Percentiles rank a stretch among this genome's conserved stretches.
phyloP scores from a whole-genome alignment of 2,888 invertebrate species.

The Drosophila neotestacea region DNA sequence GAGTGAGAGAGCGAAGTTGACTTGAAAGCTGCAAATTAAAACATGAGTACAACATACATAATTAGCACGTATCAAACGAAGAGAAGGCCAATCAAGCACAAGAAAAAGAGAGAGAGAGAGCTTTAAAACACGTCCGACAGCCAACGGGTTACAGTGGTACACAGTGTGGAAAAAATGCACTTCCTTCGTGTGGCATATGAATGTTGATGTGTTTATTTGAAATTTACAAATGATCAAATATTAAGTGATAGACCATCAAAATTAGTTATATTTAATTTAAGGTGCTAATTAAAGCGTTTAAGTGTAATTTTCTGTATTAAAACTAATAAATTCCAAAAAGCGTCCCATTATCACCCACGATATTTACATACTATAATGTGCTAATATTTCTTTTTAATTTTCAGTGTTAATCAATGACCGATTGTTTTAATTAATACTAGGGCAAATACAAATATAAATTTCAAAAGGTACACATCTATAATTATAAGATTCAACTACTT shows the following conservation, averaged over 20 bases:
- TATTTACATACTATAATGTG: not conserved
- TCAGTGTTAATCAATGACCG: too few relatives aligned
- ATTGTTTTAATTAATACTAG: too few relatives aligned
- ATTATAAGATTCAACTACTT: too few relatives aligned
- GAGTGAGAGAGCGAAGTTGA: not conserved
- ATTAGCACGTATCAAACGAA: conserved; percentile 49
- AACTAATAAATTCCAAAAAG: not conserved
- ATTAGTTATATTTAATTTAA: too few relatives aligned
- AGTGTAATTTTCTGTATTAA: not conserved
- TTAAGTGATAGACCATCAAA: too few relatives aligned
- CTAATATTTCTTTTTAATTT: not conserved
- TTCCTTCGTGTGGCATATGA: not conserved
- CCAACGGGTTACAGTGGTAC: conserved; percentile 54
- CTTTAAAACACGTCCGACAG: conserved; percentile 26
- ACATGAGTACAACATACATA: conserved; percentile 45
- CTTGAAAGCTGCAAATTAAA: conserved; percentile 27
- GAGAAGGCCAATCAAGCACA: conserved; percentile 44
- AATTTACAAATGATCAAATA: conserved; percentile 22
- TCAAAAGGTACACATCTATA: too few relatives aligned
- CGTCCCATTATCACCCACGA: not conserved
- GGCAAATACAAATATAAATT: too few relatives aligned
- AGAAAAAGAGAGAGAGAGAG: conserved; percentile 20
- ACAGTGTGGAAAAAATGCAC: not conserved
- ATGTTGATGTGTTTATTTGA: not conserved
- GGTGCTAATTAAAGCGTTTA: not conserved